Evolutionary conservation across 2,113 vertebrate species (phyloP).

Genomic region (Verasper variegatus): DNA sequence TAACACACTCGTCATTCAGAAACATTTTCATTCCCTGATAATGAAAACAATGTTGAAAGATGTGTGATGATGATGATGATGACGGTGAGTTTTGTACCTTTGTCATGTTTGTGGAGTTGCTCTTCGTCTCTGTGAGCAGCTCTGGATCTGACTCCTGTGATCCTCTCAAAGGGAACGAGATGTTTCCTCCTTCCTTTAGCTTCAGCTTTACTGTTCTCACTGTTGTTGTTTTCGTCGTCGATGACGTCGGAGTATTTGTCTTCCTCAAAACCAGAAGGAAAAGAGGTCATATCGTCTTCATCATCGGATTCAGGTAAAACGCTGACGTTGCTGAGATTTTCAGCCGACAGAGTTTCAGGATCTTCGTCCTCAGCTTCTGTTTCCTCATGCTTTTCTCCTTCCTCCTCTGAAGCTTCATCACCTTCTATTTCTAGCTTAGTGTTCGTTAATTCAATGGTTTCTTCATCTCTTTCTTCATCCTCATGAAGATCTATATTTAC

Average conservation of each 20-base stretch:
- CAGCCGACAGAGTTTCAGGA: constrained; percentile 16
- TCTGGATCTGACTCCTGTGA: constrained; percentile 26
- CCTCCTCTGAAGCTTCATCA: constrained; percentile 4
- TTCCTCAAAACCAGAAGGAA: background rate
- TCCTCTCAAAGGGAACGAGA: constrained; percentile 23
- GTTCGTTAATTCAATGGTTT: background rate
- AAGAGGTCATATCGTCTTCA: constrained; percentile 6
- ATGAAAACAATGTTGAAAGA: constrained; percentile 18
- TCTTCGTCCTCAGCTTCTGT: constrained; percentile 1
- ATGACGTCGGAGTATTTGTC: constrained; percentile 16
- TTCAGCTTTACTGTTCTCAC: constrained; percentile 60
- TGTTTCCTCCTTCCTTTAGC: constrained; percentile 36
- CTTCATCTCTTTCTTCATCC: constrained; percentile 6
- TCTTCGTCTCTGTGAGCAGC: constrained; percentile 29
- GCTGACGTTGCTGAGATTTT: constrained; percentile 11
- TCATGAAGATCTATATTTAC: background rate
- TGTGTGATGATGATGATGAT: constrained; percentile 23
- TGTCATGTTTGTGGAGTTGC: constrained; percentile 25
- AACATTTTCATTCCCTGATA: constrained; percentile 10
- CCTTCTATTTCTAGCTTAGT: background rate
- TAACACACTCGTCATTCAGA: constrained; percentile 4
- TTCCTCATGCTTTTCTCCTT: constrained; percentile 6
- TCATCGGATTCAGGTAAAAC: constrained; percentile 4
- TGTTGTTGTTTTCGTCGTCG: constrained; percentile 74
- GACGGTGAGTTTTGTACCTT: constrained; percentile 69